A percentile compares a stretch with the other conserved stretches of the same genome.
These are phyloP conservation scores for Argynnis bischoffii DNA, from an alignment of 2,888 invertebrate genomes.

Conservation along the genomic window DNA sequence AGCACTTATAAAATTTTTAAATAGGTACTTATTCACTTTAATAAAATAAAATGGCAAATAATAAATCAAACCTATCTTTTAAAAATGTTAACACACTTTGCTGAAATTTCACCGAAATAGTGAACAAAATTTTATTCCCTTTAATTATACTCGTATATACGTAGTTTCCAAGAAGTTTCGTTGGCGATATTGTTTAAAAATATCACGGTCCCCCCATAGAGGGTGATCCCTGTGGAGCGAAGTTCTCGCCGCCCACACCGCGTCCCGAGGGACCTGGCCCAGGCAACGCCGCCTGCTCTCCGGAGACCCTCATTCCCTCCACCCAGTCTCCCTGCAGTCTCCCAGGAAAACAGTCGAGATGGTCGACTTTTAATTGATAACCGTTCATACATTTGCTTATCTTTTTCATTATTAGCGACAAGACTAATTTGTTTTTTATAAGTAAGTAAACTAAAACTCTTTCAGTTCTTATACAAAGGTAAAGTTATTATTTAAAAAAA, in stretches of 20 bases:
- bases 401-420: not conserved
- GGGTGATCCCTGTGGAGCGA: slow-evolving; percentile 69
- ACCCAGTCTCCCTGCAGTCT: slow-evolving; percentile 54
- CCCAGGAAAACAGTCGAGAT: slow-evolving; percentile 71
- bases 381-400: slow-evolving; percentile 21
- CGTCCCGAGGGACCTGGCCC: slow-evolving; percentile 73
- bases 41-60: no score
- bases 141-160: slow-evolving; percentile 19
- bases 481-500: no score
- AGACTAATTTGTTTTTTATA: not conserved
- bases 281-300: slow-evolving; percentile 76
- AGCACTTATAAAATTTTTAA: no score
- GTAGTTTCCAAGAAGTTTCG: slow-evolving; percentile 37
- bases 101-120: not conserved
- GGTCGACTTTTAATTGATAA: slow-evolving; percentile 74
- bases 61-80: no score
- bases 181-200: slow-evolving; percentile 68
- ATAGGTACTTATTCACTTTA: no score
- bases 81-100: no score
- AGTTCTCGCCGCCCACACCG: slow-evolving; percentile 75
- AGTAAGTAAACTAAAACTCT: not conserved
- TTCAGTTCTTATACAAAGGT: not conserved
- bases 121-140: not conserved
- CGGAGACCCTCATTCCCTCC: slow-evolving; percentile 56
- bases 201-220: slow-evolving; percentile 66